Evolutionary conservation across 1,140 invertebrate species (phyloP), one percentile per base, ranked within the genome.

Genomic region (Calycopis cecrops): DNA sequence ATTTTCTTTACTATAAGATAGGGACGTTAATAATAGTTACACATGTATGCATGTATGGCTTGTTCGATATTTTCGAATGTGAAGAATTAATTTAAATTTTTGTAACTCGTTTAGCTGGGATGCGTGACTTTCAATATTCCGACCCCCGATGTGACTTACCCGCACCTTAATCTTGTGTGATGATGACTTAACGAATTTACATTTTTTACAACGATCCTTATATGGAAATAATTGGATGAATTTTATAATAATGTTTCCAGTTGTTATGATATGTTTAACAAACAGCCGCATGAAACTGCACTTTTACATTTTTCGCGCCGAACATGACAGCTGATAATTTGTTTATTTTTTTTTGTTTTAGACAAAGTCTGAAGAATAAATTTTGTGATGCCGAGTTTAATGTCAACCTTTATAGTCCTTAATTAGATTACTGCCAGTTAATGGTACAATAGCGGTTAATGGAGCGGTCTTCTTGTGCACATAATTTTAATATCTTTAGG

Each of bases 121-220:
- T 42, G 38, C 52, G 33, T 53, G 52, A 53, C 52, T 53, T 44
- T 53, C 52, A 53, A 44, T 44, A 53, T 53, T 53, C 14, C 21
- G 8, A 53, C 60, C 66, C 65, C 56, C 55, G 59, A 64, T 61
- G 56, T 52, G 48, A 55, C 40, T 49, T 53, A 40, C 64, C 42
- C 40, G 58, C 66, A 71, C 67, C 63, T 70, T 68, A 64, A 70
- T 63, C 62, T 64, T 71, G 63, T 68, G 58, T 68, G 58, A 60
- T 66, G 63, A 74, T 81, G 78, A 81, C 78, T 61, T 65, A 71
- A 64, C 70, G 62, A 68, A 73, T 71, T 77, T 71, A 55, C 70
- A 72, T 51, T 63, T 73, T 75, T 55, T 78, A 68, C 47, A 65
- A 61, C 63, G 60, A 59, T 53, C 57, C 52, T 67, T 69, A 57